A percentile compares a stretch with the other conserved stretches of the same genome.
phyloP scores from a whole-genome alignment of 2,113 vertebrate species.

The Charadrius vociferus region DNA sequence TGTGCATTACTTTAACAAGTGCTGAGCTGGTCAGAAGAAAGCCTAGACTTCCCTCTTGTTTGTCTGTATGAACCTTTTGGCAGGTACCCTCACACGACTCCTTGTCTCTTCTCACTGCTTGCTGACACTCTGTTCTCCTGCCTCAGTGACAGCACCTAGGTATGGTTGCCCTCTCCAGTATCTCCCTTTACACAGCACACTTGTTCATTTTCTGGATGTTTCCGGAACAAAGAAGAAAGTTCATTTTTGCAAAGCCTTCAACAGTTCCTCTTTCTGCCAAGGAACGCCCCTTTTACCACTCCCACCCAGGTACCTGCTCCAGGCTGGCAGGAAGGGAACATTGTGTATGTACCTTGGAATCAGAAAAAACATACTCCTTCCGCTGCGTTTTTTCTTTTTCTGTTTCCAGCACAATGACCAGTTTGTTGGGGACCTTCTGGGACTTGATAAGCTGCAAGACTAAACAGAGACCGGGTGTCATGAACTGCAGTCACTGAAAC shows the following conservation, averaged over 20 bases:
- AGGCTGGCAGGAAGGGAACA: not conserved
- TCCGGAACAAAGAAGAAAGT: not conserved
- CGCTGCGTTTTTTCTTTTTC: slow-evolving; percentile 92
- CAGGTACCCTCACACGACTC: not conserved
- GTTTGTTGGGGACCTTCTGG: slow-evolving; percentile 89
- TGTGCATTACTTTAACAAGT: not conserved
- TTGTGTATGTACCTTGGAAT: slow-evolving; percentile 85
- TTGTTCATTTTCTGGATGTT: not conserved
- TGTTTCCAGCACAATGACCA: slow-evolving; percentile 89
- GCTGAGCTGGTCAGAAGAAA: not conserved
- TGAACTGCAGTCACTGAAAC: not conserved
- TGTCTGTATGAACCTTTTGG: not conserved
- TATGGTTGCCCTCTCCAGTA: not conserved
- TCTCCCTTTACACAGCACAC: not conserved
- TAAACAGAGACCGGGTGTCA: slow-evolving; percentile 46
- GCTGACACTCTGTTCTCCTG: not conserved
- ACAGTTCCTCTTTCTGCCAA: not conserved
- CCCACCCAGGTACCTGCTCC: not conserved
- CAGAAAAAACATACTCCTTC: slow-evolving; percentile 92
- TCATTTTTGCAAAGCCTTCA: not conserved
- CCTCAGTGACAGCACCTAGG: not conserved
- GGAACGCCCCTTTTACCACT: not conserved
- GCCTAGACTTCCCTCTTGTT: not conserved
- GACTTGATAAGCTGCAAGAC: slow-evolving; percentile 96
- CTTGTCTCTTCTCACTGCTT: not conserved